A percentile compares a stretch with the other conserved stretches of the same genome.
phyloP scores from a whole-genome alignment of 2,113 vertebrate species.

The Pristiophorus japonicus region DNA sequence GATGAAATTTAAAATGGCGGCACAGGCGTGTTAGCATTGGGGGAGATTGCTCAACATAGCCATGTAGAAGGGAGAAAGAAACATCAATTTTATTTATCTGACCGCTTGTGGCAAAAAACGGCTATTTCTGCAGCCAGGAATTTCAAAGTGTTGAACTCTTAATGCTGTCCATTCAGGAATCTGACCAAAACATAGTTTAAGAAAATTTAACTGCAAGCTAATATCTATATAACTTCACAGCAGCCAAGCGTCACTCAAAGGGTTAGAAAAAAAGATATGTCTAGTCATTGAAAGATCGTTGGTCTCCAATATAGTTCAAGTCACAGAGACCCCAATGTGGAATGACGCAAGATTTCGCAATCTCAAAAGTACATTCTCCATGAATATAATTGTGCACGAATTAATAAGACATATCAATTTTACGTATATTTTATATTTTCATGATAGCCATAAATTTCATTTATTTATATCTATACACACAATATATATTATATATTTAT shows the following conservation, averaged over 20 bases:
- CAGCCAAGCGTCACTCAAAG: neutral
- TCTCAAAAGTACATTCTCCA: neutral
- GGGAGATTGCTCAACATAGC: neutral
- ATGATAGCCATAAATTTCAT: too few relatives aligned
- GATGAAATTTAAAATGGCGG: neutral
- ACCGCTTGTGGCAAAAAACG: neutral
- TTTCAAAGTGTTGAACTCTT: neutral
- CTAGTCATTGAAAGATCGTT: neutral
- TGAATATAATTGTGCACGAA: neutral
- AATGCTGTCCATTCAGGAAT: neutral
- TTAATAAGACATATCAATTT: neutral
- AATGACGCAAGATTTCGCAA: neutral
- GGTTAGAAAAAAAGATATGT: neutral
- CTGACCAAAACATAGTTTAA: neutral
- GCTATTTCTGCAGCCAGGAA: neutral
- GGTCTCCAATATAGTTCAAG: neutral
- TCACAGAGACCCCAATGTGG: neutral
- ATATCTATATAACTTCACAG: neutral
- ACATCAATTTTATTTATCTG: too few relatives aligned
- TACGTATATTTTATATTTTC: neutral
- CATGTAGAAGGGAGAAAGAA: too few relatives aligned
- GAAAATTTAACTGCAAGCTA: neutral
- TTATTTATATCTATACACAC: too few relatives aligned
- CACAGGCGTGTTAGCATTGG: neutral
- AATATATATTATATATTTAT: too few relatives aligned